Conservation (phyloP, 2,888 invertebrate species). For the Tenodera sinensis region DNA sequence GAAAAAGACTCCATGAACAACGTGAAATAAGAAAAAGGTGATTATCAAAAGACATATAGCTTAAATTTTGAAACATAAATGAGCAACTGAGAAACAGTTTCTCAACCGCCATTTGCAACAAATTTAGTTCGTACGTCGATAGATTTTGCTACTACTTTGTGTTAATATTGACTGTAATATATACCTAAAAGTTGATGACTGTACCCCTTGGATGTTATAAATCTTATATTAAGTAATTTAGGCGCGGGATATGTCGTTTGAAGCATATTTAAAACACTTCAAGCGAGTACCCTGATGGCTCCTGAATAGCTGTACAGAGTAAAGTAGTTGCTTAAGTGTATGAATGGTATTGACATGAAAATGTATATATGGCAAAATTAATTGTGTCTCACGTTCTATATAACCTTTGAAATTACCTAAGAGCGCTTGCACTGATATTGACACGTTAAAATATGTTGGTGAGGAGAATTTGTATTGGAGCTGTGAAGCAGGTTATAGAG, state of each 20-base stretch:
- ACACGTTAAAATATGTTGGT: not conserved
- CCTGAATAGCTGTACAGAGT: not conserved
- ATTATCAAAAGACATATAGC: not conserved
- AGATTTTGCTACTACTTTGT: conserved; percentile 16
- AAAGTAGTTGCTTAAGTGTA: not conserved
- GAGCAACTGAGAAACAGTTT: conserved; percentile 9
- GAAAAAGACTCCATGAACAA: not conserved
- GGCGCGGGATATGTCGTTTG: not conserved
- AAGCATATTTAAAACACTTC: not conserved
- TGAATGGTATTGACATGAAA: not conserved
- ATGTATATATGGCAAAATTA: not conserved
- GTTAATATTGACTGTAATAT: conserved; percentile 19
- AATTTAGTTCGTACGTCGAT: conserved; percentile 21
- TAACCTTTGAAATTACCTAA: not conserved
- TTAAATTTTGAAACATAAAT: not conserved
- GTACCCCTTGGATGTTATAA: not conserved
- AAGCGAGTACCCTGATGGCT: not conserved
- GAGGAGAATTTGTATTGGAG: not conserved
- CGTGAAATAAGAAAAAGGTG: not conserved
- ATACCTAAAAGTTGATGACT: not conserved
- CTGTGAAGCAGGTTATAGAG: not conserved
- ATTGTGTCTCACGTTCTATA: not conserved
- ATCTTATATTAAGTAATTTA: not conserved
- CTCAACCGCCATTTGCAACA: conserved; percentile 32
- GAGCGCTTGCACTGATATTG: not conserved